Evolutionary conservation across 2,888 invertebrate species (phyloP), one percentile per base, ranked within the genome.

Genomic region (Dexiosoma caninum): DNA sequence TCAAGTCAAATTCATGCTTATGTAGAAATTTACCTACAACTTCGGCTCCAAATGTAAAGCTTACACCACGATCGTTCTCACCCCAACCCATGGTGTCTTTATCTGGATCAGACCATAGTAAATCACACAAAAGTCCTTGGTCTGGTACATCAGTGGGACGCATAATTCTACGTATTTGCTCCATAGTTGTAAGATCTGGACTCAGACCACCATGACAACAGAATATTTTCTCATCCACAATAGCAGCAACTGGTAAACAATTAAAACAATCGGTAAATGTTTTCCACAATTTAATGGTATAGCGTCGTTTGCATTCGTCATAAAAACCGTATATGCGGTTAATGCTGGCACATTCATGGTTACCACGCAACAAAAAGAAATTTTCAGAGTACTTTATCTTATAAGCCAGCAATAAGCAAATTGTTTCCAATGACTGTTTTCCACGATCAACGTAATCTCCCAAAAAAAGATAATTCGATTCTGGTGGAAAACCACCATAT

Each of bases 201-300:
- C 96, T 96, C 64, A 96, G 92, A 85, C 98, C 98, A 85, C 94
- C 94, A 88, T 94, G 94, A 90, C 94, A 94, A 89, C 94, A 94
- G 92, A 94, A 94, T 85, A 94, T 94, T 90, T 94, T 94, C 89
- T 94, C 94, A 89, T 89, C 89, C 27, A 89, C 96, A 91, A 99
- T 99, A 85, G 99, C 99, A 62, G 99, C 98, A 40, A 99, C 98
- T 49, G 99, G 99, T 91, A 99, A 93, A 91, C 99, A 99, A 92
- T 99, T 99, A 91, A 99, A 99, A 92, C 99, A 99, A 91, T 99
- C 99, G 88, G 98, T 99, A 92, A 99, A 99, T 12, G 98, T 99
- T 92, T 99, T 99, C 99, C 99, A 99, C 89, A 99, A 91, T 92
- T 99, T 99, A 88, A 99, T 98, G 92, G 98, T 99, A 92, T 99